Evolutionary conservation across 2,797 vertebrate genomes (phyloP).

Genomic region (Anisognathus igniventris): DNA sequence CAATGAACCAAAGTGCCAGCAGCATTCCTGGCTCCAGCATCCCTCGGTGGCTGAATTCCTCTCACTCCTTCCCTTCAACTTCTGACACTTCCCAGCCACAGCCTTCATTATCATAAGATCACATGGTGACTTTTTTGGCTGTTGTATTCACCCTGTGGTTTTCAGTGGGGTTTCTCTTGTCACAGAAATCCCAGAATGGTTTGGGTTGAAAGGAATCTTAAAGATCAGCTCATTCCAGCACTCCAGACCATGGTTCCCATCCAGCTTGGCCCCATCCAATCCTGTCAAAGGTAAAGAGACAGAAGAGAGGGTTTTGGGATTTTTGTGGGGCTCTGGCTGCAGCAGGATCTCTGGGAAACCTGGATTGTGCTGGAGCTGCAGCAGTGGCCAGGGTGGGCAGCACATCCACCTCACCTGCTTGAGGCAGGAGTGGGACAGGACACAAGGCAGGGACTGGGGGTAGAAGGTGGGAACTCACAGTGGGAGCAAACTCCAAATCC

Average conservation of each 20-base stretch:
- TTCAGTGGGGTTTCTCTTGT: not conserved
- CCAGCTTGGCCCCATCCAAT: not conserved
- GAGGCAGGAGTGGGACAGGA: not conserved
- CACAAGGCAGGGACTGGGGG: not conserved
- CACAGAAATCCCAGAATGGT: not conserved
- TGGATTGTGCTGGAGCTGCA: not conserved
- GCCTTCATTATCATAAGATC: not conserved
- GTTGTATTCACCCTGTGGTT: fast-evolving
- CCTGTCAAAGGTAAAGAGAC: fast-evolving
- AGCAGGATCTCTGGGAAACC: not conserved
- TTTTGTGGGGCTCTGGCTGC: not conserved
- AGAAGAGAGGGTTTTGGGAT: not conserved
- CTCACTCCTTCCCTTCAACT: not conserved
- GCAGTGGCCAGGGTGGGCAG: not conserved
- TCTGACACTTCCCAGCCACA: not conserved
- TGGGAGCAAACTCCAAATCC: not conserved
- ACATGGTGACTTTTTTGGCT: fast-evolving
- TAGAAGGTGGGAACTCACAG: not conserved
- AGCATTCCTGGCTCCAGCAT: fast-evolving
- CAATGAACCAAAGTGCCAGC: fast-evolving
- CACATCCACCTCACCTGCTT: fast-evolving
- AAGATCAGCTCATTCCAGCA: not conserved
- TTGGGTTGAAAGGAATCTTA: not conserved
- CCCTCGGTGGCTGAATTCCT: not conserved
- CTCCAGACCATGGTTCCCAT: not conserved